Conservation (phyloP, 2,113 vertebrate genomes). For the Channa maculata region DNA sequence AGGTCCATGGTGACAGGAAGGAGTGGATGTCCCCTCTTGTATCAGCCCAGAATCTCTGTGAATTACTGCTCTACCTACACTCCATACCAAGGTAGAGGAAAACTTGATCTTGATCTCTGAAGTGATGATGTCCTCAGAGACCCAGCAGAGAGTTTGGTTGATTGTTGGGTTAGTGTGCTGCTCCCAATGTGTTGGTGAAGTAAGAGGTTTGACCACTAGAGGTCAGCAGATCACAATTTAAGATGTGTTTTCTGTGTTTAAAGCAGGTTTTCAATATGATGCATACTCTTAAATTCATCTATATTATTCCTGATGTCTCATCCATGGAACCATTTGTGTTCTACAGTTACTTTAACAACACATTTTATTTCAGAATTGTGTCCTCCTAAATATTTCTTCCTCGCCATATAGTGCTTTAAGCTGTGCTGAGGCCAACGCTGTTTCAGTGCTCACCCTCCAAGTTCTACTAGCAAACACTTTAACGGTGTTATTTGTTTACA, state of each 20-base stretch:
- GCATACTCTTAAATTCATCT: background rate
- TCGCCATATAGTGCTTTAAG: too few relatives aligned
- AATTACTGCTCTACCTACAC: constrained; percentile 87
- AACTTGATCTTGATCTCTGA: background rate
- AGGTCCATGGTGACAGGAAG: constrained; percentile 81
- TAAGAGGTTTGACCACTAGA: constrained; percentile 45
- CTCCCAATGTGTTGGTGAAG: background rate
- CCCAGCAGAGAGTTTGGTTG: background rate
- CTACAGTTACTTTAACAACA: background rate
- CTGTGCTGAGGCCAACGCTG: constrained; percentile 1
- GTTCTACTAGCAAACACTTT: constrained; percentile 3
- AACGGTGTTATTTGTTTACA: constrained; percentile 42
- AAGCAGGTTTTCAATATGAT: background rate
- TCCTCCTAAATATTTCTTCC: background rate
- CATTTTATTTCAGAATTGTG: background rate
- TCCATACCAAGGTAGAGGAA: constrained; percentile 87
- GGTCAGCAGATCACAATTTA: constrained; percentile 30
- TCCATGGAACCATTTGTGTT: background rate
- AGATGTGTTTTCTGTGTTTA: background rate
- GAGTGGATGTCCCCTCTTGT: constrained; percentile 83
- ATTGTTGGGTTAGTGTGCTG: background rate
- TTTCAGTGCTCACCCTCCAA: background rate
- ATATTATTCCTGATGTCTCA: background rate
- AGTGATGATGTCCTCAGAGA: background rate
- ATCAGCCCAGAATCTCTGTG: constrained; percentile 80